Conservation (phyloP, 2,888 invertebrate genomes). For the Timema cristinae region DNA sequence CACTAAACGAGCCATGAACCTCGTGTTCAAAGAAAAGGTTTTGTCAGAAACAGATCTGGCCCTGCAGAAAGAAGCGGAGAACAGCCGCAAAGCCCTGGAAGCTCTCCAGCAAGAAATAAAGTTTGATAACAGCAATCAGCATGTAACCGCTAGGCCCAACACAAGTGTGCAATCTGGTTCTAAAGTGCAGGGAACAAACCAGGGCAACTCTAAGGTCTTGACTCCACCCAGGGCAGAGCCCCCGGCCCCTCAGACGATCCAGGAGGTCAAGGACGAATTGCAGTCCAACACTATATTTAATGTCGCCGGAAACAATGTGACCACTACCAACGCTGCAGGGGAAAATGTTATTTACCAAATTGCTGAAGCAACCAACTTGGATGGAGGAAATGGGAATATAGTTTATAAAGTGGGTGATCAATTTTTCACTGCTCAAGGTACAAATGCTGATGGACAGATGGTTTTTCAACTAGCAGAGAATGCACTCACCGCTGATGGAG, state of each 20-base stretch:
- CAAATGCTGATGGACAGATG: constrained; percentile 15
- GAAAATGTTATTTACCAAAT: constrained; percentile 24
- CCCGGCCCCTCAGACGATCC: neutral
- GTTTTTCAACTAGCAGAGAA: constrained; percentile 19
- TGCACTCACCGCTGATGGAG: constrained; percentile 9
- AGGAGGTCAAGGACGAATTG: constrained; percentile 1
- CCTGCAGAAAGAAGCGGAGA: constrained; percentile 42
- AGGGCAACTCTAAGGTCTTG: neutral
- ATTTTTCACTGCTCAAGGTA: constrained; percentile 20
- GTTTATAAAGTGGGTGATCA: constrained; percentile 22
- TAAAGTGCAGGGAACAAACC: neutral
- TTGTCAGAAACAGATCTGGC: constrained; percentile 32
- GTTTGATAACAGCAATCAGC: constrained; percentile 41
- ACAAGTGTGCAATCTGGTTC: constrained; percentile 37
- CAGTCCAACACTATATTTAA: constrained; percentile 2
- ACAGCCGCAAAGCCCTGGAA: constrained; percentile 46
- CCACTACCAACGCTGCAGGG: constrained; percentile 10
- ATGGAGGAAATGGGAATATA: constrained; percentile 19
- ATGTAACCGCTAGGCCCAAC: constrained; percentile 43
- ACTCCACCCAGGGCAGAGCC: constrained; percentile 2
- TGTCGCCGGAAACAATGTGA: neutral
- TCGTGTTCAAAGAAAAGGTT: constrained; percentile 32
- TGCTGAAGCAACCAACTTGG: constrained; percentile 16
- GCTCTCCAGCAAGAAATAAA: constrained; percentile 45
- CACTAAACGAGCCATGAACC: constrained; percentile 31